Percentiles rank a stretch among this genome's conserved stretches.
Conservation (phyloP, 2,797 vertebrate genomes). For the Enteromius thamalakanensis region DNA sequence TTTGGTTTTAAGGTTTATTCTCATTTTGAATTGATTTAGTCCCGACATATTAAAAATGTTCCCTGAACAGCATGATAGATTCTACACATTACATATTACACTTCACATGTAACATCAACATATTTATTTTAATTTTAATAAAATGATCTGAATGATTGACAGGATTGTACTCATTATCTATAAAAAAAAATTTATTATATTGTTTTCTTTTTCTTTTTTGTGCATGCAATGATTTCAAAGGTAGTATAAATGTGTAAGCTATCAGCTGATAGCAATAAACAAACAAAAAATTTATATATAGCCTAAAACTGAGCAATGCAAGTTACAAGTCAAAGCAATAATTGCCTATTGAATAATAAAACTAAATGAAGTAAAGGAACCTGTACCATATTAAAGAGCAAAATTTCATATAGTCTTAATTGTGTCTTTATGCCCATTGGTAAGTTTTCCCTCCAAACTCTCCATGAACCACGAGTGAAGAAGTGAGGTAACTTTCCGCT, state of each 20-base stretch:
- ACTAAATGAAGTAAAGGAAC: neutral
- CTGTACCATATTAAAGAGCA: neutral
- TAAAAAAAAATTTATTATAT: neutral
- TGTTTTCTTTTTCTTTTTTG: neutral
- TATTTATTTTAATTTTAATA: neutral
- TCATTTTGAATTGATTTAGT: neutral
- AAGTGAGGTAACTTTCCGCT: conserved; percentile 74
- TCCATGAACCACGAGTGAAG: conserved; percentile 50
- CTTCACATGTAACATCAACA: neutral
- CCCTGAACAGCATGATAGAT: neutral
- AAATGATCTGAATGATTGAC: neutral
- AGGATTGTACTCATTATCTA: neutral
- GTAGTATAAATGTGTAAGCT: neutral
- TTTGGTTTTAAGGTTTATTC: neutral
- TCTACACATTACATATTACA: neutral
- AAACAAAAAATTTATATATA: neutral
- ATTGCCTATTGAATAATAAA: neutral
- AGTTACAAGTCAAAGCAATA: neutral
- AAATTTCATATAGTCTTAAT: neutral
- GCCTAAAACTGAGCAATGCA: neutral
- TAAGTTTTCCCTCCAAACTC: conserved; percentile 38
- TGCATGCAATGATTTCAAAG: neutral
- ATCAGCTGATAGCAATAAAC: neutral
- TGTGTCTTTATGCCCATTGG: conserved; percentile 27
- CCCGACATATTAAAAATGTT: neutral